Evolutionary conservation across 2,888 invertebrate species (phyloP).

Genomic region (Pterostichus niger): DNA sequence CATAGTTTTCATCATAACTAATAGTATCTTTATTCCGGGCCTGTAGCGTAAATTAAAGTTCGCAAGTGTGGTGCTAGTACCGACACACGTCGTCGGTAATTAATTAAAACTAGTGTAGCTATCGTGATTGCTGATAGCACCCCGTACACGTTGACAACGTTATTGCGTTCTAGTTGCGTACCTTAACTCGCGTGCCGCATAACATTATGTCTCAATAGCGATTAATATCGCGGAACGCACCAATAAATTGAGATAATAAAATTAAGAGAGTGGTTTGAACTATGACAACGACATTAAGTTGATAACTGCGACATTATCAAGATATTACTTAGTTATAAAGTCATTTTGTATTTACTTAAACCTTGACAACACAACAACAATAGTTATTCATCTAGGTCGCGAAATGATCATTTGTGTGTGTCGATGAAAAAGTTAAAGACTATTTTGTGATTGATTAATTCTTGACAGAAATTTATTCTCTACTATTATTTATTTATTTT

Average conservation of each 20-base stretch:
- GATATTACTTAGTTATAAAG: too few species aligned
- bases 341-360: too few species aligned
- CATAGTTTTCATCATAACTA: too few species aligned
- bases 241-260: slow-evolving; percentile 25
- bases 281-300: too few species aligned
- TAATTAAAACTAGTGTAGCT: slow-evolving; percentile 48
- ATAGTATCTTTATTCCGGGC: neutral
- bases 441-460: too few species aligned
- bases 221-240: slow-evolving; percentile 13
- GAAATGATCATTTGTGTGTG: too few species aligned
- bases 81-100: slow-evolving; percentile 49
- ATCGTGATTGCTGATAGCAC: slow-evolving; percentile 53
- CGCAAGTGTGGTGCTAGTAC: neutral
- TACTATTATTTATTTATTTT: too few species aligned
- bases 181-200: slow-evolving; percentile 13
- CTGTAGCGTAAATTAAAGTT: neutral
- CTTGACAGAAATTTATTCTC: too few species aligned
- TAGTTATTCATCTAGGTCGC: too few species aligned
- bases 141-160: neutral
- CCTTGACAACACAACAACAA: too few species aligned
- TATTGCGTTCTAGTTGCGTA: slow-evolving; percentile 14
- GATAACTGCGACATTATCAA: too few species aligned
- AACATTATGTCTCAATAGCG: slow-evolving; percentile 38
- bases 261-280: slow-evolving; percentile 10
- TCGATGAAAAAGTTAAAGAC: too few species aligned